A percentile compares a stretch with the other conserved stretches of the same genome.
phyloP scores from a whole-genome alignment of 2,888 invertebrate genomes.

The Cerastis rubricosa region DNA sequence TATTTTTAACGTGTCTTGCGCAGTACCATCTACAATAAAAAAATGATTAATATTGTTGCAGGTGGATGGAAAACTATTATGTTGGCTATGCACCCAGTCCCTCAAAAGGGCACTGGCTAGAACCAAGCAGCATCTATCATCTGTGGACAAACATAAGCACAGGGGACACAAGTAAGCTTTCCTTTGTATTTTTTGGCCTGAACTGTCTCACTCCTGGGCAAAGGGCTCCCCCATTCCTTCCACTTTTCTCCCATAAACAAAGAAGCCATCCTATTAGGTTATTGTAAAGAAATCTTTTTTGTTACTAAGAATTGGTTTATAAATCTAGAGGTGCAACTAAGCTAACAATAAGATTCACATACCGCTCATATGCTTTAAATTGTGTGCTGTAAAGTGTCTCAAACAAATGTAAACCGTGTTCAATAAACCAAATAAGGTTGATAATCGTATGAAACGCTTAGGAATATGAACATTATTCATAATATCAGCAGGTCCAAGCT shows the following conservation, averaged over 20 bases:
- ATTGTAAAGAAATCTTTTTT: neutral
- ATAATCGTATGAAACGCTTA: neutral
- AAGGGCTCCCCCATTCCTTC: too few relatives aligned
- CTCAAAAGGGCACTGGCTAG: constrained; percentile 97
- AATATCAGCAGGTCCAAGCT: neutral
- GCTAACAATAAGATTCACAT: neutral
- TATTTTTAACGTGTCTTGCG: neutral
- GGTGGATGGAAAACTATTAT: constrained; percentile 98
- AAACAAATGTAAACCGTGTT: neutral
- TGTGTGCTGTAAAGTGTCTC: too few relatives aligned
- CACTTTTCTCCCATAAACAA: too few relatives aligned
- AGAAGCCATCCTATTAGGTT: neutral
- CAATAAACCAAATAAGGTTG: neutral
- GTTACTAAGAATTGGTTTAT: neutral
- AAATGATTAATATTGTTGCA: constrained; percentile 78
- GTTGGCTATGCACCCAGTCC: constrained; percentile 98
- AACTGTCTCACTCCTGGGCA: too few relatives aligned
- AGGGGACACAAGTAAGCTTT: constrained; percentile 86
- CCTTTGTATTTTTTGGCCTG: too few relatives aligned
- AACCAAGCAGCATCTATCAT: constrained; percentile 95
- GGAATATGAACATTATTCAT: neutral
- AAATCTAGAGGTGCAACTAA: too few relatives aligned
- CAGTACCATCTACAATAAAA: constrained; percentile 44
- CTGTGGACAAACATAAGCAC: constrained; percentile 90
- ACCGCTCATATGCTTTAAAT: neutral